Conservation (phyloP, 2,797 vertebrate genomes). For the Xiphophorus birchmanni region DNA sequence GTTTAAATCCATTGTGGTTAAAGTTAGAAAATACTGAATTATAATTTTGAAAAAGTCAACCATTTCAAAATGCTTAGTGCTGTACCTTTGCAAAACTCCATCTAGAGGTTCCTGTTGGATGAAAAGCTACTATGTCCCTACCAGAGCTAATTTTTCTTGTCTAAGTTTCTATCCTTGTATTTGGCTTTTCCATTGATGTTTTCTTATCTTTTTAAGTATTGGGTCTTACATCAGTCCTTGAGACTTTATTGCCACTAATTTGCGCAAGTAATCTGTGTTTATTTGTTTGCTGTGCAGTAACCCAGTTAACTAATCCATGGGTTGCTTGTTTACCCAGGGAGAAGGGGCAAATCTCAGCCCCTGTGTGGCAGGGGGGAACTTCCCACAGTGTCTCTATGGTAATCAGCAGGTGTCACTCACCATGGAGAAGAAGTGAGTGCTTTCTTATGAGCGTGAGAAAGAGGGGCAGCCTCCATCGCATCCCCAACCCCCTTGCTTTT, state of each 20-base stretch:
- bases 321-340: conserved; percentile 81
- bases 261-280: conserved; percentile 79
- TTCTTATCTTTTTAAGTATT: conserved; percentile 22
- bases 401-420: conserved; percentile 94
- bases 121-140: neutral
- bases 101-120: neutral
- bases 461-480: conserved; percentile 76
- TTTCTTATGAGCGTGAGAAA: conserved; percentile 93
- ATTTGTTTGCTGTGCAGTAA: conserved; percentile 83
- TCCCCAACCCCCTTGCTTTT: conserved; percentile 50
- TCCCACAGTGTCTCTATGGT: conserved; percentile 90
- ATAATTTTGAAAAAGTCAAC: neutral
- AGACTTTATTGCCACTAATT: conserved; percentile 74
- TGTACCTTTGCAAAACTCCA: neutral
- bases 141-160: neutral
- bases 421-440: conserved; percentile 86
- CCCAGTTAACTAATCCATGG: conserved; percentile 85
- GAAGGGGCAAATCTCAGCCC: conserved; percentile 77
- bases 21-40: neutral
- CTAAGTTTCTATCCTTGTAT: neutral
- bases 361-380: conserved; percentile 77
- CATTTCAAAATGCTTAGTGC: neutral
- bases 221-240: conserved; percentile 57
- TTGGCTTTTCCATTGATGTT: neutral
- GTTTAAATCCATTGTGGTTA: neutral